These are phyloP conservation scores for Ditylenchus weischeri DNA, from an alignment of 2,888 invertebrate genomes.

Conservation along the genomic window DNA sequence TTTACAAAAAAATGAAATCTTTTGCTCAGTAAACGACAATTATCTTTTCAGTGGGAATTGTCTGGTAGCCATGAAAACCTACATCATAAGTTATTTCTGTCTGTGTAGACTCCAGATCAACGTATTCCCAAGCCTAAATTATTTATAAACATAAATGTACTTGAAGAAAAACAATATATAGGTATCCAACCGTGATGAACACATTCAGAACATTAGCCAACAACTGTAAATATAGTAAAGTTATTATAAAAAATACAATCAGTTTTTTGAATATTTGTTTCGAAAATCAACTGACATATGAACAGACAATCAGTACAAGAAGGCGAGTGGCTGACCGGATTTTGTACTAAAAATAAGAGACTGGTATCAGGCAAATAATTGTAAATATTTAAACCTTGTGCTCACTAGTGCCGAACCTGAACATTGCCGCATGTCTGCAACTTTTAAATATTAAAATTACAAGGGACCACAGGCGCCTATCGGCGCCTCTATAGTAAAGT, in stretches of 20 bases:
- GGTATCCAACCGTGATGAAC: slow-evolving; percentile 34
- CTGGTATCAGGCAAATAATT: neutral
- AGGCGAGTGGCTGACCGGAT: slow-evolving; percentile 55
- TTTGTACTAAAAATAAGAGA: slow-evolving; percentile 39
- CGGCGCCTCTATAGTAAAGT: no score
- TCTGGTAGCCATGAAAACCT: slow-evolving; percentile 13
- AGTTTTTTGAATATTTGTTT: neutral
- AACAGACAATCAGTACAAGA: slow-evolving; percentile 55
- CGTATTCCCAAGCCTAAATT: slow-evolving; percentile 48
- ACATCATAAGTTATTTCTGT: slow-evolving; percentile 43
- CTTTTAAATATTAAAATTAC: no score
- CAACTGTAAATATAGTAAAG: slow-evolving; percentile 16
- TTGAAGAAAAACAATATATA: no score
- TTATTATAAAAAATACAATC: neutral
- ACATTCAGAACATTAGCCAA: slow-evolving; percentile 53
- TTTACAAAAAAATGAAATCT: no score
- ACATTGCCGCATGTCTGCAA: slow-evolving; percentile 45
- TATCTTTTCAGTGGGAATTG: no score
- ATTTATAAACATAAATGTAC: no score
- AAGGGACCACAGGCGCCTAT: no score
- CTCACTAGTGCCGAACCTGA: slow-evolving; percentile 48
- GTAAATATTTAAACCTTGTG: slow-evolving; percentile 42
- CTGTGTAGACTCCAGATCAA: slow-evolving; percentile 49
- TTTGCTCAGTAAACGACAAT: no score
- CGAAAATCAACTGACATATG: slow-evolving; percentile 38